phyloP scores from a whole-genome alignment of 2,113 vertebrate genomes.

The Galbula dea region DNA sequence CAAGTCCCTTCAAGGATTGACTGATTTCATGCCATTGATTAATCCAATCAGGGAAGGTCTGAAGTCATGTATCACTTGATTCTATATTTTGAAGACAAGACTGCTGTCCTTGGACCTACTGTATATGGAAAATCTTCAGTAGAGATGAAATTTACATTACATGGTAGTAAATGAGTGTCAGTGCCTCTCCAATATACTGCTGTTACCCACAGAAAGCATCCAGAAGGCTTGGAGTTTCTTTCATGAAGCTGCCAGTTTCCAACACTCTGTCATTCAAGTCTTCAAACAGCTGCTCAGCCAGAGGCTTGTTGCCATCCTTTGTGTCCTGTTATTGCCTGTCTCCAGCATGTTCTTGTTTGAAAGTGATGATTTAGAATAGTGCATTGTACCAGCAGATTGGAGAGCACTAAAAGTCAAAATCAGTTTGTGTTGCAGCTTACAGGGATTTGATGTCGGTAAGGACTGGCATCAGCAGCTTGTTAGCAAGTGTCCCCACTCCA shows the following conservation, averaged over 20 bases:
- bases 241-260: background rate
- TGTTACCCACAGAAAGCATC: background rate
- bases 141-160: background rate
- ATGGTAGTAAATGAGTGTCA: background rate
- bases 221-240: background rate
- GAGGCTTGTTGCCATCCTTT: background rate
- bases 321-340: background rate
- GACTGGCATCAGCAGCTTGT: rapidly evolving
- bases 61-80: background rate
- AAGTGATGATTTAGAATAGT: background rate
- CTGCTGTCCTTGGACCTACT: background rate
- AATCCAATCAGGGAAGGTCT: background rate
- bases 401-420: background rate
- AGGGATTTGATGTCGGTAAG: background rate
- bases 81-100: background rate
- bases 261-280: background rate
- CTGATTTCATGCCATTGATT: background rate
- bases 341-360: background rate
- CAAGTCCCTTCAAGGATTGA: background rate
- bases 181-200: background rate
- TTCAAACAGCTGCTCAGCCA: background rate
- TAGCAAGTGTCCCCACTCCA: background rate
- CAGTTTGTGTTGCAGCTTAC: background rate
- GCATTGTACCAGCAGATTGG: background rate
- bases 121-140: background rate